Evolutionary conservation across 2,113 vertebrate genomes (phyloP), one percentile per base, ranked within the genome.

Genomic region (Octodon degus): DNA sequence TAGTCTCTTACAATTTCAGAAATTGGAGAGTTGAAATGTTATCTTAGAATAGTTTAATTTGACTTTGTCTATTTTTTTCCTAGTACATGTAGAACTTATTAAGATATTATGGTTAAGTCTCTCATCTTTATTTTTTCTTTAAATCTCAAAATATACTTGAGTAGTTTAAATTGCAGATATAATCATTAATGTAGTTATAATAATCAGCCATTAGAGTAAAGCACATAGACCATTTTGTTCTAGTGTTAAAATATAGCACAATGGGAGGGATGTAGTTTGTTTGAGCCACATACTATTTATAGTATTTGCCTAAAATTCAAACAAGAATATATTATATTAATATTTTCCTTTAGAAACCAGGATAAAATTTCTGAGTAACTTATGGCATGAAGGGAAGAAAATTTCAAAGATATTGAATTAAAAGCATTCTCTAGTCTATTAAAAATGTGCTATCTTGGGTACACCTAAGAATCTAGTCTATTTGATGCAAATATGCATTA

Each of bases 351-450:
- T 86, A 72, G 25, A 94, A 96, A 63, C 55, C 3, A 95, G 9
- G 24, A 91, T 32, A 77, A 80, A 95, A 58, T 76, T 89, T 2
- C 10, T 79, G 11, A 76, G 12, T 80, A 91, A 68, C n/a, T 50
- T 70, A 70, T 34, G 5, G 27, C 14, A 68, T 89, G 30, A 50
- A 32, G 16, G 22, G 92, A 94, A 90, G 5, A 24, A 85, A 81
- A 20, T 89, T 88, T 93, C 43, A 96, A 96, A 96, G 19, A 70
- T 14, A 58, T 5, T 43, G 37, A 89, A n/a, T 87, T 80, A 63
- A 96, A 58, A 91, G 30, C 40, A 85, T 30, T 12, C 24, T 70
- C 32, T 50, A 62, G 7, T 85, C 22, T 43, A 34, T 10, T 14
- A 47, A 76, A 74, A 32, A 22, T 17, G 2, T 40, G 40, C 60